Base-by-base conservation (phyloP, 2,797 vertebrate species). In the Schizopygopsis pylzovi region DNA sequence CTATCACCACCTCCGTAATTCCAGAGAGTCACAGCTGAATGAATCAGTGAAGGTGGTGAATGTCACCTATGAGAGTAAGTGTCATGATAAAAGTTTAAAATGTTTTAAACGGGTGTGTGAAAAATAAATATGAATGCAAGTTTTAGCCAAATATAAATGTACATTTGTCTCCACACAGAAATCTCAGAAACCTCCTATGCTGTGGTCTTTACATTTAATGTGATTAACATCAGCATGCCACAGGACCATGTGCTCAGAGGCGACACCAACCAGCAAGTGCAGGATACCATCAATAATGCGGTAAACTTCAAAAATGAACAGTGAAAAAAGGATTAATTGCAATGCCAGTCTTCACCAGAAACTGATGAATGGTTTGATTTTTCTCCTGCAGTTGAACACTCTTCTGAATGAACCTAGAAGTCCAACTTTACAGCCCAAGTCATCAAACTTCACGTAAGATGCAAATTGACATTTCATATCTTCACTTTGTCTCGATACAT, bases 11-110 rank as follows among this genome's bases (percentile, higher is more conserved):
- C 72, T 82, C 7, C 72, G 2, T 3, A 11, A 2, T 0, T 4
- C 4, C 6, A 81, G 80, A 80, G 13, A 28, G 15, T 25, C 78
- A 45, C 56, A 86, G n/a, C 59, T 82, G 7, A 77, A 4, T 37
- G 11, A 82, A 22, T 77, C 79, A 56, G 37, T 70, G 43, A 33
- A 67, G 18, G 15, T 82, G 4, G 37, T 39, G 6, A 86, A 86
- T n/a, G 13, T 45, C n/a, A 82, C 61, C 0, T 86, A 67, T 77
- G 37, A 86, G 12, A 77, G 85, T 86, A 61, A 49, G 43, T 49
- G 37, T 65, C 4, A 47, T 41, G 13, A 25, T 12, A 41, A 41
- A 41, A 33, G 33, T 33, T 33, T 33, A 33, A 33, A 33, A 33
- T 0, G 2, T 33, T 33, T 33, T 0, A 33, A 2, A 33, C 33